phyloP scores from a whole-genome alignment of 2,113 vertebrate genomes.

The Psilopsiagon aymara region DNA sequence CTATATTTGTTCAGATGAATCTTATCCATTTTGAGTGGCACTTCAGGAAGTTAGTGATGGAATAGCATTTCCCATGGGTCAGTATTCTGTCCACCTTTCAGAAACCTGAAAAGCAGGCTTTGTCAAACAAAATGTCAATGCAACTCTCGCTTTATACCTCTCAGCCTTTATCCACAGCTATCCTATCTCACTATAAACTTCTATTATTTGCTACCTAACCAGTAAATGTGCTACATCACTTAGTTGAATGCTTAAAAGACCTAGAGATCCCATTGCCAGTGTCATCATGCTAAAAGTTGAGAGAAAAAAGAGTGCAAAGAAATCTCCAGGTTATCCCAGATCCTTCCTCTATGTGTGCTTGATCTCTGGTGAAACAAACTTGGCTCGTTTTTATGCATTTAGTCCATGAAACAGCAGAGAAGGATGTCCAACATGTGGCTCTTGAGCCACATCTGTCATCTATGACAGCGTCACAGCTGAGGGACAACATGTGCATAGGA shows the following conservation, averaged over 20 bases:
- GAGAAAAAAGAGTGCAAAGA: neutral
- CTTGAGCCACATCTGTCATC: neutral
- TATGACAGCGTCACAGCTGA: neutral
- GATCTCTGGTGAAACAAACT: neutral
- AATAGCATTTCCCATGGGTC: neutral
- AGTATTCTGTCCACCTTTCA: neutral
- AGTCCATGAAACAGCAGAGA: neutral
- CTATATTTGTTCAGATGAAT: neutral
- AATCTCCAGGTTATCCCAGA: neutral
- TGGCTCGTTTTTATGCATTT: neutral
- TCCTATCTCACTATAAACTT: neutral
- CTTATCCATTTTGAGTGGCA: neutral
- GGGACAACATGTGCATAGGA: neutral
- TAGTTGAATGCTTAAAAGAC: neutral
- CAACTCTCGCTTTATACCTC: neutral
- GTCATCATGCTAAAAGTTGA: neutral
- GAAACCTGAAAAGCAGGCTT: neutral
- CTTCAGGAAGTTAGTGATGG: fast-evolving
- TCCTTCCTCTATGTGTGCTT: neutral
- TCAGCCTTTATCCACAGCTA: neutral
- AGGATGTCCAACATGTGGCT: neutral
- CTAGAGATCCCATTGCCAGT: neutral
- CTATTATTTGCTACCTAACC: neutral
- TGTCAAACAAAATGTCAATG: neutral
- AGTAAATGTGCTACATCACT: neutral